A percentile compares a stretch with the other conserved stretches of the same genome.
phyloP scores from a whole-genome alignment of 2,888 invertebrate genomes.

The Ditula angustiorana region DNA sequence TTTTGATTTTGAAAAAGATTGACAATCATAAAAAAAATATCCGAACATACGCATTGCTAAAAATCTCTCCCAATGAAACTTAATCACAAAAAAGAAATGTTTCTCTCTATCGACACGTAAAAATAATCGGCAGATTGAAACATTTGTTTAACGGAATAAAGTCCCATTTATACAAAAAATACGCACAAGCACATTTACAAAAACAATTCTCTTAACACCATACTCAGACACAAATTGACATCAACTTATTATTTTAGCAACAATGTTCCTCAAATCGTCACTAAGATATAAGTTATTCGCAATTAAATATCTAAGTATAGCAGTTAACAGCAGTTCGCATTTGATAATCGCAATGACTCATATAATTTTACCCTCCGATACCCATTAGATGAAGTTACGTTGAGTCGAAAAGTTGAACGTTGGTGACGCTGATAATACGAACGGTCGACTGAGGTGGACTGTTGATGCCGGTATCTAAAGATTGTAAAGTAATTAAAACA shows the following conservation, averaged over 20 bases:
- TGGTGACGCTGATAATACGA: neutral
- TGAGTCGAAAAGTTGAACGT: neutral
- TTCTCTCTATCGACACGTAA: too few species aligned
- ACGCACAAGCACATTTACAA: neutral
- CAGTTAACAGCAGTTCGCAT: too few species aligned
- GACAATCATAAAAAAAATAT: too few species aligned
- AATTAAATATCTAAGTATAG: too few species aligned
- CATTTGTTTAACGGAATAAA: neutral
- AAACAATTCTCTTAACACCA: too few species aligned
- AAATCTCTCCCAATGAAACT: neutral
- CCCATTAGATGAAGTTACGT: conserved; percentile 23
- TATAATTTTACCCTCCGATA: neutral
- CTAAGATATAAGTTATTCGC: conserved; percentile 11
- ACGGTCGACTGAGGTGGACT: conserved; percentile 11
- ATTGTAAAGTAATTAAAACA: conserved; percentile 24
- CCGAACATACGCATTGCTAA: too few species aligned
- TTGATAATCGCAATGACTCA: conserved; percentile 15
- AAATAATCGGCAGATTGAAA: neutral
- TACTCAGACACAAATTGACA: neutral
- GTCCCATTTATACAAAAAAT: neutral
- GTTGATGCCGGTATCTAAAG: conserved; percentile 15
- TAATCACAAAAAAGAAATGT: neutral
- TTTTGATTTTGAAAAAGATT: neutral
- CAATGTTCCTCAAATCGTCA: neutral
- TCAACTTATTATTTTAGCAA: neutral